Evolutionary conservation across 2,797 vertebrate genomes (phyloP).

Genomic region (Eulemur albifrons): DNA sequence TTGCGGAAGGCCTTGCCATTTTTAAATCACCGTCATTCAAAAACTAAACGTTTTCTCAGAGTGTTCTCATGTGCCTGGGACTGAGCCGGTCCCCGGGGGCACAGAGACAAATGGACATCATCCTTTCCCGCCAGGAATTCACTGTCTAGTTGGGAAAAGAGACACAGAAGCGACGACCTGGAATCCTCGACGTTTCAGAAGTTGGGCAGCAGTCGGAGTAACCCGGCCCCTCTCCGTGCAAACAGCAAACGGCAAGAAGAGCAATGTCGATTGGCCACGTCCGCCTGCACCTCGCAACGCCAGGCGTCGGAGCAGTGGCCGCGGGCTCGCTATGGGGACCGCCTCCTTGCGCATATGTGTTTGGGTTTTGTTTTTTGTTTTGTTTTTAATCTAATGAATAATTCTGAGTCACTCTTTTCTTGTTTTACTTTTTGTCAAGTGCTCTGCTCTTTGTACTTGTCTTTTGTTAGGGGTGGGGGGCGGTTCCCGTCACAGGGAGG

Average conservation of each 20-base stretch:
- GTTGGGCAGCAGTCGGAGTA: neutral
- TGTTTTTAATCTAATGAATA: neutral
- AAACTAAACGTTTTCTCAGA: neutral
- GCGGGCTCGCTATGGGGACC: fast-evolving
- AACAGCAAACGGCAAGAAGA: neutral
- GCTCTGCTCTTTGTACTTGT: neutral
- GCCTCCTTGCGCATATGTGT: fast-evolving
- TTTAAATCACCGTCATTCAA: neutral
- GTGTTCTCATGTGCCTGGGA: neutral
- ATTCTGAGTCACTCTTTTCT: neutral
- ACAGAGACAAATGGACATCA: neutral
- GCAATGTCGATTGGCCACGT: fast-evolving
- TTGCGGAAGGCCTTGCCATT: neutral
- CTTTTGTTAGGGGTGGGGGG: neutral
- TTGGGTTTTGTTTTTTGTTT: neutral
- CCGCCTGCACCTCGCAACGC: neutral
- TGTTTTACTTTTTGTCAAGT: neutral
- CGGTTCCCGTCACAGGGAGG: neutral
- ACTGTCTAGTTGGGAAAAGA: slow-evolving; percentile 39
- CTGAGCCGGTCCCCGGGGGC: neutral
- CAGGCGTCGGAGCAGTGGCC: fast-evolving
- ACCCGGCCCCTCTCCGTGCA: neutral
- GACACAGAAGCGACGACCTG: neutral
- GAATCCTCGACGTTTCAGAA: neutral
- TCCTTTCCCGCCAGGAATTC: slow-evolving; percentile 37